These are phyloP conservation scores for Noctuana brunneofusca DNA, from an alignment of 2,888 invertebrate species.

Conservation along the genomic window DNA sequence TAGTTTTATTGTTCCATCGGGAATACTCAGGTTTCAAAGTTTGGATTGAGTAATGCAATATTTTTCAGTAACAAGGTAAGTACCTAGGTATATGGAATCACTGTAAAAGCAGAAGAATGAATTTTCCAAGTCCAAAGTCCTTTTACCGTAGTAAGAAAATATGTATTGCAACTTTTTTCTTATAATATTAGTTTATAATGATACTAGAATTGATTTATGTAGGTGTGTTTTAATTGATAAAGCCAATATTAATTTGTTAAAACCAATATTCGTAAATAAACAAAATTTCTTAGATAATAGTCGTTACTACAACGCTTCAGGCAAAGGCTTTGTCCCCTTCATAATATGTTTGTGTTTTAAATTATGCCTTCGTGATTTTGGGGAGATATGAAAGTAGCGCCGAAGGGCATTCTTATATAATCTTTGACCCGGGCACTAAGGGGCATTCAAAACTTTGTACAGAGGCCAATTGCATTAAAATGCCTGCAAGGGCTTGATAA, in stretches of 20 bases:
- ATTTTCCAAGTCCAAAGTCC: no score
- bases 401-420: conserved; percentile 55
- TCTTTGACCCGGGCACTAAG: conserved; percentile 56
- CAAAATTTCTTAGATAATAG: conserved; percentile 27
- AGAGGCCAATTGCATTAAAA: conserved; percentile 55
- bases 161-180: no score
- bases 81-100: not conserved
- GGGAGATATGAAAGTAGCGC: conserved; percentile 69
- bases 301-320: conserved; percentile 48
- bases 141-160: no score
- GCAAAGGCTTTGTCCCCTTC: conserved; percentile 51
- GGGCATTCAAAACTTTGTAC: conserved; percentile 59
- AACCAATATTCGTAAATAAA: conserved; percentile 14
- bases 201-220: no score
- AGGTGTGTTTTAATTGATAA: no score
- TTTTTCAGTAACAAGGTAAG: no score
- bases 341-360: conserved; percentile 67
- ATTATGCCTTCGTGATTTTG: conserved; percentile 65
- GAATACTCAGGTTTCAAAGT: conserved; percentile 34
- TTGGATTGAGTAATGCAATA: conserved; percentile 26
- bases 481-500: conserved; percentile 44
- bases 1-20: conserved; percentile 30
- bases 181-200: no score
- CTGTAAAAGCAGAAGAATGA: not conserved
- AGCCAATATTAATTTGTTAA: no score